These are phyloP conservation scores for Phoronis australis DNA, from an alignment of 2,888 invertebrate species.

Conservation along the genomic window DNA sequence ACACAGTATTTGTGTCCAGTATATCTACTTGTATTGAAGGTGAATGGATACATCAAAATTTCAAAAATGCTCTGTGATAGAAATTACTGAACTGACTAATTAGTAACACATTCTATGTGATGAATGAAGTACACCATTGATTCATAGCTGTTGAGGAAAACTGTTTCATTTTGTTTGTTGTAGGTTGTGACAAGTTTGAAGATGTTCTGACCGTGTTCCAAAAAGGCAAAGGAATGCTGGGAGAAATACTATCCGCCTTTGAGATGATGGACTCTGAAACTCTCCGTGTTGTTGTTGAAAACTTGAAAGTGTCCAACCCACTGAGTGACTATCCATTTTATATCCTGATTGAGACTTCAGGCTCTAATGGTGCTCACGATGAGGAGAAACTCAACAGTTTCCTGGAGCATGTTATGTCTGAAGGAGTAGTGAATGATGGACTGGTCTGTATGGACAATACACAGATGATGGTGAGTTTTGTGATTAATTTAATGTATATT, in stretches of 20 bases:
- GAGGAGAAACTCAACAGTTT: conserved; percentile 78
- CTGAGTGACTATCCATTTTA: conserved; percentile 44
- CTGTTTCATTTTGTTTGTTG: conserved; percentile 1
- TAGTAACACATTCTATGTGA: too few relatives aligned
- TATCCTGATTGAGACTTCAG: conserved; percentile 56
- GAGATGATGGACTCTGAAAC: conserved; percentile 84
- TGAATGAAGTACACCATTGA: too few relatives aligned
- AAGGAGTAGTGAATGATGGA: conserved; percentile 72
- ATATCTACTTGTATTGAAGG: too few relatives aligned
- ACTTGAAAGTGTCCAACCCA: conserved; percentile 60
- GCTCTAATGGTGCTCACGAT: conserved; percentile 79
- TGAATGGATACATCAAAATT: too few relatives aligned
- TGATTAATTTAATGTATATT: too few relatives aligned
- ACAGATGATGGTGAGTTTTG: conserved; percentile 68
- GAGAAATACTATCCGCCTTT: conserved; percentile 90
- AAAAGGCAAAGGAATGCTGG: conserved; percentile 69
- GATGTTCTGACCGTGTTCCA: conserved; percentile 71
- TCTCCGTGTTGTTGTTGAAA: conserved; percentile 63
- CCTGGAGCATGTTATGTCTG: conserved; percentile 68
- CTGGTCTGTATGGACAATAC: conserved; percentile 77
- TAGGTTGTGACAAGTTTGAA: conserved; percentile 68
- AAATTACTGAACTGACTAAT: too few relatives aligned
- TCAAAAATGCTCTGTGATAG: too few relatives aligned
- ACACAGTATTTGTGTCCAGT: too few relatives aligned
- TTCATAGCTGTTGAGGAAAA: too few relatives aligned